phyloP scores from a whole-genome alignment of 2,888 invertebrate species.

The Platynereis dumerilii region DNA sequence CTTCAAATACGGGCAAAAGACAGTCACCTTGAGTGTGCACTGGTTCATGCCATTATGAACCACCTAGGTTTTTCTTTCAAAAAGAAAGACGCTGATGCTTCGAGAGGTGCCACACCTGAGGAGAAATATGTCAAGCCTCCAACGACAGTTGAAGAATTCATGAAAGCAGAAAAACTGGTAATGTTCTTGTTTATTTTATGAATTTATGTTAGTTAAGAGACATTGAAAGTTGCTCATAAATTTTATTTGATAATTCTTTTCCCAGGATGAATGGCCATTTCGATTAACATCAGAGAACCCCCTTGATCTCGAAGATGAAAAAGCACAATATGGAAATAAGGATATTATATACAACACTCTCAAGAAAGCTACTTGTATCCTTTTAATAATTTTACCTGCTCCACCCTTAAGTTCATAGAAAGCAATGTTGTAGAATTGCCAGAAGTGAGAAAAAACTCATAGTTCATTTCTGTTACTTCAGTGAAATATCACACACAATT shows the following conservation, averaged over 20 bases:
- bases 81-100: no score
- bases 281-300: slow-evolving; percentile 52
- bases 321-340: slow-evolving; percentile 45
- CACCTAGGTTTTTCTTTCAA: no score
- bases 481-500: no score
- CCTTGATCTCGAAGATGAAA: slow-evolving; percentile 49
- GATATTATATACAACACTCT: slow-evolving; percentile 49
- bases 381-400: slow-evolving; percentile 25
- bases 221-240: no score
- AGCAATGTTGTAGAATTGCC: neutral
- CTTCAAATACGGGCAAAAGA: no score
- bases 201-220: no score
- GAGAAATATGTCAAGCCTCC: slow-evolving; percentile 10
- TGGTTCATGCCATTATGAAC: no score
- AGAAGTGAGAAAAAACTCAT: neutral
- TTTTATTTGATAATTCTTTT: no score
- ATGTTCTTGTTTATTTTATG: no score
- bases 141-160: slow-evolving; percentile 14
- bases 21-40: no score
- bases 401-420: neutral
- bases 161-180: slow-evolving; percentile 21
- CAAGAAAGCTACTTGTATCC: slow-evolving; percentile 56
- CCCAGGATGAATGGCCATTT: slow-evolving; percentile 53
- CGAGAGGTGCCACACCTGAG: no score
- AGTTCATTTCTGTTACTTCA: no score